Percentiles rank a stretch among this genome's conserved stretches.
These are phyloP conservation scores for Calyptomena viridis DNA, from an alignment of 2,113 vertebrate species.

Conservation along the genomic window DNA sequence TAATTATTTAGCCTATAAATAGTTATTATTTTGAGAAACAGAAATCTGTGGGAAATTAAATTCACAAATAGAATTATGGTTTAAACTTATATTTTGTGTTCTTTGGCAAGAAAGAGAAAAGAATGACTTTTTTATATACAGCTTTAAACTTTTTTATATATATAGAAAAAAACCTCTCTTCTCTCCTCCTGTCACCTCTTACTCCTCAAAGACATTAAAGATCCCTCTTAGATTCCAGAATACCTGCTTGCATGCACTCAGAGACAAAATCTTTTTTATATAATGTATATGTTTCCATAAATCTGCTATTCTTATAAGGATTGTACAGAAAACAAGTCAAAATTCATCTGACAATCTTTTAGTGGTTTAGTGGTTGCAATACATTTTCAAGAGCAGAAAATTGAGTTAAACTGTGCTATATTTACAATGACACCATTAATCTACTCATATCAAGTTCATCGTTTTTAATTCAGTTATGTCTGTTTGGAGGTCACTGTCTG, in stretches of 20 bases:
- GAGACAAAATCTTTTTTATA: neutral
- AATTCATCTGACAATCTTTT: neutral
- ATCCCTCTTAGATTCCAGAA: neutral
- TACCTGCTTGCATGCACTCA: neutral
- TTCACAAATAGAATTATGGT: neutral
- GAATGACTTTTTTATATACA: neutral
- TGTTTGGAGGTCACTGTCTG: slow-evolving; percentile 29
- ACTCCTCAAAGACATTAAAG: neutral
- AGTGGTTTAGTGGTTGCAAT: neutral
- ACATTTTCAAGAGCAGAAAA: neutral
- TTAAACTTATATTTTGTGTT: neutral
- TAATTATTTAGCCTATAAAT: neutral
- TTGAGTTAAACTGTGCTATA: slow-evolving; percentile 25
- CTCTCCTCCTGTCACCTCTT: neutral
- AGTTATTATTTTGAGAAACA: neutral
- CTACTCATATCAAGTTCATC: slow-evolving; percentile 50
- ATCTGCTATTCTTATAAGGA: neutral
- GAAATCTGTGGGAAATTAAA: neutral
- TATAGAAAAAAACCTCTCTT: neutral
- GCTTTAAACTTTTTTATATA: neutral
- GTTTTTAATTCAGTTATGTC: slow-evolving; percentile 62
- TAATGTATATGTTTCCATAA: neutral
- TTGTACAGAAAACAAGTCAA: neutral
- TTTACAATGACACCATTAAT: slow-evolving; percentile 61
- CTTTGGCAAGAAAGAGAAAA: neutral